phyloP scores from a whole-genome alignment of 2,888 invertebrate species.

The Sesamia inferens region DNA sequence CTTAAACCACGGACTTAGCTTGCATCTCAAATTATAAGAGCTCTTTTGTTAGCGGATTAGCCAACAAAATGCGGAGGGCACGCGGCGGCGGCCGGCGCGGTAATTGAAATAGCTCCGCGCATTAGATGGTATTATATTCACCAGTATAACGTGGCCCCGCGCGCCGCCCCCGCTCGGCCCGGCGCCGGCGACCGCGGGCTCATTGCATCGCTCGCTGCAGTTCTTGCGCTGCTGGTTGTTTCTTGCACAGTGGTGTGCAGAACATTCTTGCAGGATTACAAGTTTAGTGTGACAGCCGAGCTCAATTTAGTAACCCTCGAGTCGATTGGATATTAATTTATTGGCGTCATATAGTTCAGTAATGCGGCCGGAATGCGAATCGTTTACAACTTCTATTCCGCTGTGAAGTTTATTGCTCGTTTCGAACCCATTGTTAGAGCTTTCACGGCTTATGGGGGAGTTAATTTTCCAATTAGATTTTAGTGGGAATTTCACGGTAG shows the following conservation, averaged over 20 bases:
- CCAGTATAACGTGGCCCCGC: conserved; percentile 43
- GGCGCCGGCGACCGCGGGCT: neutral
- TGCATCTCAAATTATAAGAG: conserved; percentile 73
- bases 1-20: conserved; percentile 68
- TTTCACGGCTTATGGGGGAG: conserved; percentile 8
- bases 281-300: conserved; percentile 75
- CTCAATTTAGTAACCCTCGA: conserved; percentile 78
- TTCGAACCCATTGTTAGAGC: conserved; percentile 27
- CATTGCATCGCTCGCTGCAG: conserved; percentile 12
- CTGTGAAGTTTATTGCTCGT: conserved; percentile 45
- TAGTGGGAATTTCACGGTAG: conserved; percentile 2
- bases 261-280: conserved; percentile 78
- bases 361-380: conserved; percentile 58
- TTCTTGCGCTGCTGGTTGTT: conserved; percentile 32
- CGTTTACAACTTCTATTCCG: conserved; percentile 31
- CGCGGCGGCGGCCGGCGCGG: conserved; percentile 61
- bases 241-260: conserved; percentile 59
- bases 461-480: conserved; percentile 34
- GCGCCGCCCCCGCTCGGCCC: conserved; percentile 7
- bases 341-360: conserved; percentile 71
- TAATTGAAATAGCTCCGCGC: conserved; percentile 81
- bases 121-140: conserved; percentile 71
- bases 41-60: conserved; percentile 80
- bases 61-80: conserved; percentile 72
- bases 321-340: conserved; percentile 81